Percentiles rank a stretch among this genome's conserved stretches.
These are phyloP conservation scores for Bathynomus jamesi DNA, from an alignment of 1,140 invertebrate species.

Conservation along the genomic window DNA sequence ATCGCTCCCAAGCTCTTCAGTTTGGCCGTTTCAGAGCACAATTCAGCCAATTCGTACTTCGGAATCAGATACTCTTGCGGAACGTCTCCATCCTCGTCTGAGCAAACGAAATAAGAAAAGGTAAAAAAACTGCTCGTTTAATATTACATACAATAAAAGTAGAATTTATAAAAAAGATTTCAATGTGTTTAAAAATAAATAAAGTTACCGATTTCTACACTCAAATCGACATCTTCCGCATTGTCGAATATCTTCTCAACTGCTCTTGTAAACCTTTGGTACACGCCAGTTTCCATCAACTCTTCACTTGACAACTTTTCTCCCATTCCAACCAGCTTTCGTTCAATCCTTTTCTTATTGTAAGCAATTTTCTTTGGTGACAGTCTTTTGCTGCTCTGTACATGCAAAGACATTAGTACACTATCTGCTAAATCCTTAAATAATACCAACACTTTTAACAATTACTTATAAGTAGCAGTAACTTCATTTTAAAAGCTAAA, in stretches of 20 bases:
- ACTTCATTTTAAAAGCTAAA: too few species aligned
- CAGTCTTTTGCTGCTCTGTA: neutral
- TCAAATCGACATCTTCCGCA: conserved; percentile 70
- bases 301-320: conserved; percentile 80
- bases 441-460: too few species aligned
- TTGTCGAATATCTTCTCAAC: conserved; percentile 85
- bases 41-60: conserved; percentile 69
- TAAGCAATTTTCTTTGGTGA: conserved; percentile 9
- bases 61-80: conserved; percentile 68
- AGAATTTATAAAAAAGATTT: neutral
- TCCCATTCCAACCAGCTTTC: conserved; percentile 64
- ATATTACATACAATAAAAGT: too few species aligned
- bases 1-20: conserved; percentile 70
- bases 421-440: too few species aligned
- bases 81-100: conserved; percentile 60
- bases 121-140: neutral
- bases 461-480: too few species aligned
- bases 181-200: neutral
- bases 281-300: conserved; percentile 88
- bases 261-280: conserved; percentile 80
- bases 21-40: conserved; percentile 91
- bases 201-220: conserved; percentile 48
- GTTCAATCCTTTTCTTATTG: conserved; percentile 60
- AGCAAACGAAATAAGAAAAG: conserved; percentile 17
- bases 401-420: too few species aligned